These are phyloP conservation scores for Coboldia fuscipes DNA, from an alignment of 1,140 invertebrate genomes.

Conservation along the genomic window DNA sequence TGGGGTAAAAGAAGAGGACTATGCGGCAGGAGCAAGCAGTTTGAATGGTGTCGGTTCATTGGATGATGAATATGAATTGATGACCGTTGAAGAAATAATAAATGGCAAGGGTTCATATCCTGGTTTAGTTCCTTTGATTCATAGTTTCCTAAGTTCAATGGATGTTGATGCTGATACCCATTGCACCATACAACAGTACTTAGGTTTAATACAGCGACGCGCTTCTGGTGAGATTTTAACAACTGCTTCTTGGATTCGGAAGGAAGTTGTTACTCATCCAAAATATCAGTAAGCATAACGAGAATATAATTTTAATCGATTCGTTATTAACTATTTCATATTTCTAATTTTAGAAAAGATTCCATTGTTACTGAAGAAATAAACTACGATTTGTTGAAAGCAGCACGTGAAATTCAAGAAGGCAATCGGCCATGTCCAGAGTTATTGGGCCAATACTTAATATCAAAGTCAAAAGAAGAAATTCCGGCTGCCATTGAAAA, in stretches of 20 bases:
- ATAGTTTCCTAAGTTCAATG: slow-evolving; percentile 79
- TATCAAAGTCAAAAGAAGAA: slow-evolving; percentile 57
- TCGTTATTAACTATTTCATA: slow-evolving; percentile 7
- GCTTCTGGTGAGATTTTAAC: slow-evolving; percentile 73
- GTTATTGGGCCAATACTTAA: slow-evolving; percentile 45
- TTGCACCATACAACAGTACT: slow-evolving; percentile 91
- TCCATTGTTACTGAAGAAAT: slow-evolving; percentile 74
- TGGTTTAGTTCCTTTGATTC: slow-evolving; percentile 83
- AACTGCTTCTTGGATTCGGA: slow-evolving; percentile 78
- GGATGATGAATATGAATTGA: slow-evolving; percentile 35
- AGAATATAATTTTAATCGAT: background rate
- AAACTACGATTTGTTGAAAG: slow-evolving; percentile 81
- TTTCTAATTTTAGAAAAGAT: slow-evolving; percentile 43
- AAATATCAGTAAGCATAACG: slow-evolving; percentile 51
- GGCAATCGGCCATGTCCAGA: slow-evolving; percentile 50
- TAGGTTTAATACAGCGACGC: slow-evolving; percentile 78
- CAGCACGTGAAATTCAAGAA: slow-evolving; percentile 46
- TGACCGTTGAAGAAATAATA: slow-evolving; percentile 91
- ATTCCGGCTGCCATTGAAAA: slow-evolving; percentile 33
- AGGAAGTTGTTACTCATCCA: slow-evolving; percentile 74
- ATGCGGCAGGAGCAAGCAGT: slow-evolving; percentile 9
- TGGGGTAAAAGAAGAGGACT: slow-evolving; percentile 15
- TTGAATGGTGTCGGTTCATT: too few species aligned
- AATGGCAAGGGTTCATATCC: slow-evolving; percentile 95
- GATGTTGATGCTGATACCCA: slow-evolving; percentile 92